Base-by-base conservation (phyloP, 1,140 invertebrate genomes). In the Drosophila ambigua region DNA sequence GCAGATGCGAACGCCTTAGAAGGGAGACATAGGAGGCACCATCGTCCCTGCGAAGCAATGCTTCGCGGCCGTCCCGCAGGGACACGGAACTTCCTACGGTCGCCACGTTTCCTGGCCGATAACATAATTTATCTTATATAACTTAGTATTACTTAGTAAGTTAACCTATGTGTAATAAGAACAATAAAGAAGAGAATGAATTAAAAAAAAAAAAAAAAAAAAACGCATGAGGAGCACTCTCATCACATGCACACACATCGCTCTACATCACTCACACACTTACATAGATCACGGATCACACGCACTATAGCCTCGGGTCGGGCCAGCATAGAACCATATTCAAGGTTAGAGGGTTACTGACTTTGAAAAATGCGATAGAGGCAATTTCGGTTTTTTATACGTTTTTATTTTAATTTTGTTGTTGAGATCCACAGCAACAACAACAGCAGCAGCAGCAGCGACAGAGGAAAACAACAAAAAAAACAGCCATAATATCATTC, bases 271-370 rank as follows among this genome's bases (percentile, higher is more conserved):
- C 35, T 28, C 9, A 24, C 44, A 49, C 35, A 26, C 54, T 59
- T 31, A 35, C 15, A 39, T 26, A 65, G 66, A 68, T 67, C 66
- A 43, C 39, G 64, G 66, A 69, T 69, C 66, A 50, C 66, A 69
- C 66, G 66, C 66, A 69, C 66, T 69, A 26, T 59, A 45, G 52
- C 58, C 59, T 78, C 59, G 76, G 77, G 71, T 69, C 59, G 62
- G 57, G 23, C n/a, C 31, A 23, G 55, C 78, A 67, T 84, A 67
- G 81, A 84, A 85, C 72, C 65, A 71, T 51, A 78, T 87, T 90
- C 87, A 90, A 90, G 87, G 87, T 90, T 90, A 90, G 87, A 75
- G 87, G 87, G 87, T 90, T 90, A 90, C 87, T 90, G 87, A 90
- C 87, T 90, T 90, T 87, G 72, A 87, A 80, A 87, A 90, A 71